phyloP scores from a whole-genome alignment of 2,113 vertebrate species.

The Scomber scombrus region DNA sequence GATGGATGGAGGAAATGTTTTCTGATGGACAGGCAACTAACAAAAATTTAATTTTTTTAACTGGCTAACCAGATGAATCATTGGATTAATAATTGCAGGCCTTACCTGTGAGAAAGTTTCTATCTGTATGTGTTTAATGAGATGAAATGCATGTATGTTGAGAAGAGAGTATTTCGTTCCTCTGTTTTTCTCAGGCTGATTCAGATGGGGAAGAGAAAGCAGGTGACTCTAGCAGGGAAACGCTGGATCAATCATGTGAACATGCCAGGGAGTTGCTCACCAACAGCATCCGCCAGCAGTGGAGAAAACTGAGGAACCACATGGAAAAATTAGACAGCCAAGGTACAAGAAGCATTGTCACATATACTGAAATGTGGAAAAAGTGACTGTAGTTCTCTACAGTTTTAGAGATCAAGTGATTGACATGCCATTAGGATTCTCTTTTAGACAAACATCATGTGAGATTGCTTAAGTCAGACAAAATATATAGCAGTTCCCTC shows the following conservation, averaged over 20 bases:
- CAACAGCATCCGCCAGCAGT: constrained; percentile 97
- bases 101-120: not conserved
- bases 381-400: not conserved
- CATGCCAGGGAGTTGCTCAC: constrained; percentile 93
- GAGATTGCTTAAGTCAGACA: not conserved
- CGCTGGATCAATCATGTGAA: constrained; percentile 93
- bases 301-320: constrained; percentile 95
- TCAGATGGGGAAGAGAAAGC: constrained; percentile 91
- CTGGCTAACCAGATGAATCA: not conserved
- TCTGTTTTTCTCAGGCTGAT: constrained; percentile 77
- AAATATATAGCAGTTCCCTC: no score
- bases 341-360: constrained; percentile 80
- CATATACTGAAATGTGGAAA: not conserved
- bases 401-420: no score
- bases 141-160: not conserved
- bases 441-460: not conserved
- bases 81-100: not conserved
- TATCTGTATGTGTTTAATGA: not conserved
- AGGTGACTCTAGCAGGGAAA: constrained; percentile 88
- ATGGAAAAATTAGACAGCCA: constrained; percentile 94
- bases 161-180: not conserved
- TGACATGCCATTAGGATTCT: not conserved
- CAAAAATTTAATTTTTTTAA: no score
- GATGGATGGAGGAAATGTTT: not conserved
- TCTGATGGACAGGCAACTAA: not conserved